Conservation (phyloP, 1,140 invertebrate genomes). For the Probaryconus sp. region DNA sequence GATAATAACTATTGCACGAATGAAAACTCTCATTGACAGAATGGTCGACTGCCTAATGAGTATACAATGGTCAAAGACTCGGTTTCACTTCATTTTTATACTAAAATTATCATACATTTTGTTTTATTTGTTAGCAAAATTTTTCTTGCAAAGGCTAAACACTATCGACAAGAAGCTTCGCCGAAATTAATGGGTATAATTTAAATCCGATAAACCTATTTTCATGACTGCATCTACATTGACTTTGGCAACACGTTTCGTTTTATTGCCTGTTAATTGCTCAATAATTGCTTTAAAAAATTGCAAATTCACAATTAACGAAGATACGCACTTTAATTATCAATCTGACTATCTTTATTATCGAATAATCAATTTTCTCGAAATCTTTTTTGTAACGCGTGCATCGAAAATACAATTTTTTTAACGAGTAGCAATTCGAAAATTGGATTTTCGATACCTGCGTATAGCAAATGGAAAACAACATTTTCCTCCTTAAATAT, state of each 20-base stretch:
- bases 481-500: too few species aligned
- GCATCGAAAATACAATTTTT: too few species aligned
- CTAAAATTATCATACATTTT: constrained; percentile 15
- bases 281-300: too few species aligned
- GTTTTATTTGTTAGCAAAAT: constrained; percentile 29
- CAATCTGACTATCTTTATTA: too few species aligned
- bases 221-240: constrained; percentile 2
- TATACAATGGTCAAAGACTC: constrained; percentile 21
- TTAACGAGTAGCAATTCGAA: too few species aligned
- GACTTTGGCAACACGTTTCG: not conserved
- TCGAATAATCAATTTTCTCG: too few species aligned
- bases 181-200: constrained; percentile 28
- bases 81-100: constrained; percentile 25
- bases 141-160: not conserved
- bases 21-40: constrained; percentile 27
- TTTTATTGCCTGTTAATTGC: constrained; percentile 18
- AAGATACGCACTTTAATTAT: too few species aligned
- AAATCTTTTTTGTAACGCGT: too few species aligned
- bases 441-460: too few species aligned
- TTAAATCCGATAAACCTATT: constrained; percentile 17
- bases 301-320: too few species aligned
- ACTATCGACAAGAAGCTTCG: constrained; percentile 15
- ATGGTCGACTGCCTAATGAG: constrained; percentile 26
- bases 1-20: constrained; percentile 16
- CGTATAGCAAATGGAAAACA: too few species aligned